Percentiles rank a stretch among this genome's conserved stretches.
Conservation (phyloP, 2,797 vertebrate species). For the Ctenosaura bakeri region DNA sequence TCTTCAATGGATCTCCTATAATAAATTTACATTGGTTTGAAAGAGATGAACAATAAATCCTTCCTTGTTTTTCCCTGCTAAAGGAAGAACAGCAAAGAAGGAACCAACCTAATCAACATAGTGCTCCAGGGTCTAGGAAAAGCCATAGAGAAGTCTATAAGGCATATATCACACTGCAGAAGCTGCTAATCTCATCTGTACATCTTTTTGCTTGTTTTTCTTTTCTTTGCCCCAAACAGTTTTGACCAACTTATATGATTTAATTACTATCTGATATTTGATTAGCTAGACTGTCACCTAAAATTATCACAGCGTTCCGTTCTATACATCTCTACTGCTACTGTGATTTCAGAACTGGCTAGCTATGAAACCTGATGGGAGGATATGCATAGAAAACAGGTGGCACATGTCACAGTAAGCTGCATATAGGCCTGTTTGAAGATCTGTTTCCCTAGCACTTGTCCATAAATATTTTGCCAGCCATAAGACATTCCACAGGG, state of each 20-base stretch:
- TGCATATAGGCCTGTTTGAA: slow-evolving; percentile 8
- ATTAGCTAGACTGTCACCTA: neutral
- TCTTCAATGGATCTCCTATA: too few relatives aligned
- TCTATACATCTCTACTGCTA: neutral
- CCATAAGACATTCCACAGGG: slow-evolving; percentile 1
- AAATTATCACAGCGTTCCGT: too few relatives aligned
- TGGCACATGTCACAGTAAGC: neutral
- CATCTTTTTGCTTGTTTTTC: neutral
- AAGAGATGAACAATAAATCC: too few relatives aligned
- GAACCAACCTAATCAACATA: neutral
- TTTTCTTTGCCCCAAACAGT: neutral
- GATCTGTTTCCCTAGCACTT: neutral
- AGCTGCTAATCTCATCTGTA: neutral
- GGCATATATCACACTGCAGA: neutral
- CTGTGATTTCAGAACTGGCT: neutral
- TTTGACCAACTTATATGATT: neutral
- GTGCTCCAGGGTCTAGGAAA: neutral
- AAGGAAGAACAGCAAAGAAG: neutral
- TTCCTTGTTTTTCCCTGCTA: neutral
- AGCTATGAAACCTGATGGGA: neutral
- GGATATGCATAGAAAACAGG: neutral
- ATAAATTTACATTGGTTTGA: too few relatives aligned
- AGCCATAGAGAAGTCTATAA: neutral
- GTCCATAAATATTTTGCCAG: slow-evolving; percentile 14
- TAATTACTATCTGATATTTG: neutral